These are phyloP conservation scores for Ploceus nigricollis DNA, from an alignment of 2,113 vertebrate species.

Conservation along the genomic window DNA sequence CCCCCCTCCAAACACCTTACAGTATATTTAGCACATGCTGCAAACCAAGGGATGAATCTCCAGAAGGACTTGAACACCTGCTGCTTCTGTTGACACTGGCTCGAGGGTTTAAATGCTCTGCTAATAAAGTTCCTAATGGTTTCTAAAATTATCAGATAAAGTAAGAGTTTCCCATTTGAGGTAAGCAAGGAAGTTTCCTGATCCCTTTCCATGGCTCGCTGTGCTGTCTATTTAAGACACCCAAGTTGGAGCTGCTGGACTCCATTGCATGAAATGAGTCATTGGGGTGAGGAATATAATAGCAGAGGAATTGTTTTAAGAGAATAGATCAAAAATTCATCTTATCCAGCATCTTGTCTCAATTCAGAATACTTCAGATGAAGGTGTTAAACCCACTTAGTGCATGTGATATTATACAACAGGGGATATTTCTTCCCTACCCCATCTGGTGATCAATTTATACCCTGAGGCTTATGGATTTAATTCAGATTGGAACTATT, in stretches of 20 bases:
- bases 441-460: slow-evolving; percentile 20
- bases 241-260: not conserved
- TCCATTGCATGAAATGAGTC: not conserved
- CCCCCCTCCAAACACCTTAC: rapidly evolving
- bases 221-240: not conserved
- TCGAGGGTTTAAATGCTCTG: not conserved
- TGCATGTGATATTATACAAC: not conserved
- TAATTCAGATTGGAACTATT: not conserved
- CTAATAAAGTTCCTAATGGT: not conserved
- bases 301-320: not conserved
- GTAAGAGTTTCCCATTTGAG: not conserved
- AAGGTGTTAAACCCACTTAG: slow-evolving; percentile 11
- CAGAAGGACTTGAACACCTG: not conserved
- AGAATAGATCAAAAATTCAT: not conserved
- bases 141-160: not conserved
- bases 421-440: not conserved
- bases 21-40: not conserved
- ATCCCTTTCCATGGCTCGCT: not conserved
- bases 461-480: not conserved
- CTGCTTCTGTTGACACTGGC: not conserved
- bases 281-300: not conserved
- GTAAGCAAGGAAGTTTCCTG: not conserved
- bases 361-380: slow-evolving; percentile 9
- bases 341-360: slow-evolving; percentile 4
- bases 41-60: not conserved